Conservation (phyloP, 2,797 vertebrate species). For the Pagetopsis macropterus region DNA sequence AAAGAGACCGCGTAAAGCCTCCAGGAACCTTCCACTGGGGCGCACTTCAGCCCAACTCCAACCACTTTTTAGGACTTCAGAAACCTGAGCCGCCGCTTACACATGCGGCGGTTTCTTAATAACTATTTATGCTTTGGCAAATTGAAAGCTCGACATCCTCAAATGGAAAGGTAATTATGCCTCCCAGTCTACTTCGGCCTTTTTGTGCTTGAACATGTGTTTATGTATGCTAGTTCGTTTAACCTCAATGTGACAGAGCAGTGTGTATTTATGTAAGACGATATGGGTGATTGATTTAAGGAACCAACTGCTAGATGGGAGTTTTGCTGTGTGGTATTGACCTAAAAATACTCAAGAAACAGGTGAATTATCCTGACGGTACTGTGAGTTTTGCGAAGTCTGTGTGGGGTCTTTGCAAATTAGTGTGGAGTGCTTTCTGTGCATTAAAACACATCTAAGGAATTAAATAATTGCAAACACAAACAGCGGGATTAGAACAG, state of each 20-base stretch:
- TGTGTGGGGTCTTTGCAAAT: slow-evolving; percentile 15
- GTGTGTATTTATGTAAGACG: slow-evolving; percentile 39
- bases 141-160: slow-evolving; percentile 76
- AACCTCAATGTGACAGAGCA: slow-evolving; percentile 39
- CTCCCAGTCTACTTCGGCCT: slow-evolving; percentile 51
- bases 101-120: slow-evolving; percentile 74
- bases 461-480: neutral
- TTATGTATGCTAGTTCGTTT: slow-evolving; percentile 30
- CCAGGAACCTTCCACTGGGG: slow-evolving; percentile 51
- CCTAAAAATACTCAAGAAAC: neutral
- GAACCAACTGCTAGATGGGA: slow-evolving; percentile 12
- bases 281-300: slow-evolving; percentile 35
- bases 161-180: slow-evolving; percentile 70
- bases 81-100: slow-evolving; percentile 62
- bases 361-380: neutral
- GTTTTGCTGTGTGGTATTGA: slow-evolving; percentile 7
- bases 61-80: slow-evolving; percentile 46
- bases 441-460: neutral
- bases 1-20: slow-evolving; percentile 48
- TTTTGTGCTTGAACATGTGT: slow-evolving; percentile 45
- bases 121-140: slow-evolving; percentile 72
- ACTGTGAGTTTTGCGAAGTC: neutral
- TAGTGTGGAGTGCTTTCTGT: slow-evolving; percentile 3
- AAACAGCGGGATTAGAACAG: neutral
- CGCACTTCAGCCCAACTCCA: slow-evolving; percentile 33